These are phyloP conservation scores for Aplodontia rufa DNA, from an alignment of 2,113 vertebrate genomes.

Conservation along the genomic window DNA sequence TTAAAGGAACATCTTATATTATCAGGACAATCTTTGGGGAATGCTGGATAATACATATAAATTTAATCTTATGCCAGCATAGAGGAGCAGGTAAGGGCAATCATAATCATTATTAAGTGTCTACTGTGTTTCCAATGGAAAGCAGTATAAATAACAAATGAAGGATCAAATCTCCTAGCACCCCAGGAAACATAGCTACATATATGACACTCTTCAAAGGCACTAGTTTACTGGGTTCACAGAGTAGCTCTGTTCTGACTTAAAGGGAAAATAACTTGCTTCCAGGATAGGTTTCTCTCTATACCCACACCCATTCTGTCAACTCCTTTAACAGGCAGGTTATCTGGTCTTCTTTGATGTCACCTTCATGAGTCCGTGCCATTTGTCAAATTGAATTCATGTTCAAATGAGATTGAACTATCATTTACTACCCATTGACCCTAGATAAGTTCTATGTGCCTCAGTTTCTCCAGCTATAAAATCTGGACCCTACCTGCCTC, in stretches of 20 bases:
- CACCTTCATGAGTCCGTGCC: not conserved
- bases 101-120: not conserved
- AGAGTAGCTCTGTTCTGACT: not conserved
- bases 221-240: not conserved
- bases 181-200: not conserved
- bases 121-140: not conserved
- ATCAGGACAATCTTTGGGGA: not conserved
- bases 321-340: not conserved
- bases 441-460: not conserved
- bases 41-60: not conserved
- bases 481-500: not conserved
- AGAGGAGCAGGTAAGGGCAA: not conserved
- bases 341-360: not conserved
- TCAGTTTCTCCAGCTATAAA: not conserved
- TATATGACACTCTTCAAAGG: not conserved
- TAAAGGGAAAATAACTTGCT: not conserved
- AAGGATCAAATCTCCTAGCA: not conserved
- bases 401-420: not conserved
- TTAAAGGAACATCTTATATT: not conserved
- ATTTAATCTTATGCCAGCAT: not conserved
- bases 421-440: not conserved
- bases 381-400: not conserved
- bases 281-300: not conserved
- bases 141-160: not conserved
- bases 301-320: not conserved